Evolutionary conservation across 1,140 invertebrate species (phyloP).

Genomic region (Drosophila paulistorum): DNA sequence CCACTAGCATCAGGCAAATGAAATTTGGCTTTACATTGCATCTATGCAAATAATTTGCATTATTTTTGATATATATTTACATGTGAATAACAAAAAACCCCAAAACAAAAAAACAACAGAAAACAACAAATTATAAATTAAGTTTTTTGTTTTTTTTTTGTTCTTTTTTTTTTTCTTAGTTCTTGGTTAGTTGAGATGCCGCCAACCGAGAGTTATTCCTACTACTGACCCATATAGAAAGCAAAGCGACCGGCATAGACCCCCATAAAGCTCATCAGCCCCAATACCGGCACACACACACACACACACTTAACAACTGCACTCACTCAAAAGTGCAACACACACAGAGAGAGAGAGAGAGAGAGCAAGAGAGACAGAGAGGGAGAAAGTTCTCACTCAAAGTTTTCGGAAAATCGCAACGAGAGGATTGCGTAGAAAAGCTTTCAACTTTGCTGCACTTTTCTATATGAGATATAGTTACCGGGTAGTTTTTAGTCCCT

Average conservation of each 20-base stretch:
- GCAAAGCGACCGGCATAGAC: constrained; percentile 49
- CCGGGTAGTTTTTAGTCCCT: constrained; percentile 23
- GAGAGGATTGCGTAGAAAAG: constrained; percentile 59
- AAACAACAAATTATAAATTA: constrained; percentile 32
- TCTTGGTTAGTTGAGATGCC: constrained; percentile 54
- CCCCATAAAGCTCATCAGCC: constrained; percentile 51
- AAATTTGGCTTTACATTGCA: not conserved
- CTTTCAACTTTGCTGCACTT: constrained; percentile 45
- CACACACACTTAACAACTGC: constrained; percentile 43
- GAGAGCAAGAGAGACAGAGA: not conserved
- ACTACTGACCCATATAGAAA: constrained; percentile 77
- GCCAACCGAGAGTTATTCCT: constrained; percentile 64
- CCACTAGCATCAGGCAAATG: constrained; percentile 24
- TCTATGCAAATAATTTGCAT: not conserved
- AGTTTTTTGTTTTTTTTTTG: constrained; percentile 4
- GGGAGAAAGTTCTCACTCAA: constrained; percentile 46
- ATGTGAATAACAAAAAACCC: constrained; percentile 9
- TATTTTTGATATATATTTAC: not conserved
- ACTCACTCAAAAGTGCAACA: constrained; percentile 46
- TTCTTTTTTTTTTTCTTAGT: constrained; percentile 6
- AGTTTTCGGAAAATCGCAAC: constrained; percentile 24
- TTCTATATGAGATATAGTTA: constrained; percentile 20
- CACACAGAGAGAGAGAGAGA: constrained; percentile 34
- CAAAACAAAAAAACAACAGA: constrained; percentile 36
- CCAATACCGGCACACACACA: constrained; percentile 30